A percentile compares a stretch with the other conserved stretches of the same genome.
Evolutionary conservation across 2,888 invertebrate genomes (phyloP).

Genomic region (Tenthredo amoena): DNA sequence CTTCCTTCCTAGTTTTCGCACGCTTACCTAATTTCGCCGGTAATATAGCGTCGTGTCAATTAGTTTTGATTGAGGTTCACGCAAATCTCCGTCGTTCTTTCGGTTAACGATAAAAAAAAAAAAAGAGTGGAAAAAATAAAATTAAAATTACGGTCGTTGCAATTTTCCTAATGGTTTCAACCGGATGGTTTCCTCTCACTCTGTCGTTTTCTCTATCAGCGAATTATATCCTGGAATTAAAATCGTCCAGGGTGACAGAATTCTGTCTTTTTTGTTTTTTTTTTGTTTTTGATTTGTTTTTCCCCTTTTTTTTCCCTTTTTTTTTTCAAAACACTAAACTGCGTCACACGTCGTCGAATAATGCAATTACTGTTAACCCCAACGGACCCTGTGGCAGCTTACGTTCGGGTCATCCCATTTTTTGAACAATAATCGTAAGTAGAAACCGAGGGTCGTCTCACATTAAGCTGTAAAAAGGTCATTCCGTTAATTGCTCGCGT

Average conservation of each 20-base stretch:
- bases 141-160: neutral
- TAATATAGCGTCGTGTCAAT: neutral
- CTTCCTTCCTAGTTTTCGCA: too few species aligned
- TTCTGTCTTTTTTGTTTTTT: too few species aligned
- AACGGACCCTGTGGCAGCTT: neutral
- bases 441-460: neutral
- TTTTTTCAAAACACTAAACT: neutral
- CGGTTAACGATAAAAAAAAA: neutral
- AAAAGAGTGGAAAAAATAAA: neutral
- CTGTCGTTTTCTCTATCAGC: neutral
- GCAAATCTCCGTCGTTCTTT: constrained; percentile 1
- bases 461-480: neutral
- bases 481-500: constrained; percentile 14
- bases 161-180: constrained; percentile 34
- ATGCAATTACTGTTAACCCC: constrained; percentile 14
- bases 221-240: neutral
- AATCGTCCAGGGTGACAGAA: neutral
- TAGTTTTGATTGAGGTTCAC: constrained; percentile 1
- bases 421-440: constrained; percentile 31
- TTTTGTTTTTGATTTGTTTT: too few species aligned
- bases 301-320: neutral
- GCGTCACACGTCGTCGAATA: constrained; percentile 44
- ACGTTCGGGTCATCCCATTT: neutral
- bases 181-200: neutral
- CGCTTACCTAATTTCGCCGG: neutral